Base-by-base conservation (phyloP, 2,113 vertebrate genomes). In the Hippoglossus stenolepis region DNA sequence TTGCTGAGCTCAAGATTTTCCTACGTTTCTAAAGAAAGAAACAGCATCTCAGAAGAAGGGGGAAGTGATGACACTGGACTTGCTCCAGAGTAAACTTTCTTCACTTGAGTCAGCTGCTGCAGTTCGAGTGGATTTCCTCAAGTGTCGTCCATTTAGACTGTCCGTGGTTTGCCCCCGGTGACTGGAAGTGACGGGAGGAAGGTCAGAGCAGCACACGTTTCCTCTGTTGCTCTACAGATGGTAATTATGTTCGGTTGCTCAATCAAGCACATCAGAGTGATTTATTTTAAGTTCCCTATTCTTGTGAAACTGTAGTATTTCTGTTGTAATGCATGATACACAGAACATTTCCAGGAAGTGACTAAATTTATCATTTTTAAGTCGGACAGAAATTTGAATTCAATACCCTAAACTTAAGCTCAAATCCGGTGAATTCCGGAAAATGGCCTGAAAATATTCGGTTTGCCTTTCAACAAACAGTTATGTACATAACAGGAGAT, bases 51-150 rank as follows among this genome's bases (percentile, higher is more conserved):
- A 77, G 83, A 87, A 70, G 65, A 78, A 51, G 8, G 13, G 56
- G 87, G 88, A 91, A 91, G 85, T 85, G 80, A 83, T 83, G 85
- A 82, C 70, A 69, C 84, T 26, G 69, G 85, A 84, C 12, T 78
- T 76, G 74, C 68, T 74, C 71, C 64, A 85, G 21, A 73, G 76
- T 86, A 71, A 89, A 89, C 83, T 85, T 84, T 83, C 65, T 85
- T 74, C 59, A 20, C 56, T 78, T 49, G 31, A 72, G 57, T 85
- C 77, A 80, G 59, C 63, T 53, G 23, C 54, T 18, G 3, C 47
- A n/a, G 26, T 45, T 54, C 1, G 14, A 77, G 31, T 5, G 57
- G 68, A 31, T 83, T 83, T 84, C 67, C 73, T 66, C 70, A 70
- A 26, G 14, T 72, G 74, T 69, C 31, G 70, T 75, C 1, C 69